Evolutionary conservation across 2,888 invertebrate species (phyloP), one percentile per base, ranked within the genome.

Genomic region (Heliconius aoede): DNA sequence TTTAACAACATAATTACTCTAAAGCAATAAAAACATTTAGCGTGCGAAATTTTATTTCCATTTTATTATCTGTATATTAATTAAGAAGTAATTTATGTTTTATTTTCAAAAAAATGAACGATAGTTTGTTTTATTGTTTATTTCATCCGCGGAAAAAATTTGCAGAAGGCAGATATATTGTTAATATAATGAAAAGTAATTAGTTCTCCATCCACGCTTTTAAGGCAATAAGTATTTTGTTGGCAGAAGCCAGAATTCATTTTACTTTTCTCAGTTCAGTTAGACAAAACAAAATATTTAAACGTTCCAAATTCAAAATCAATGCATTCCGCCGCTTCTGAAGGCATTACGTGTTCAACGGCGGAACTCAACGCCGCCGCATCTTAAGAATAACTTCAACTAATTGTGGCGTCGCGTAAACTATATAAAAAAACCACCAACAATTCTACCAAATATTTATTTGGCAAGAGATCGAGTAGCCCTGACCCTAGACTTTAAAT

Each of bases 401-500:
- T 21, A 55, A n/a, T 55, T n/a, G 3, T 26, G 26, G 15, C 28
- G n/a, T 26, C 2, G 15, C 28, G 3, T 13, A 28, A 28, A 3
- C 18, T 4, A 1, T 24, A 36, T 40, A 21, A 64, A 18, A 55
- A 55, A 30, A n/a, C n/a, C n/a, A n/a, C n/a, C n/a, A n/a, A n/a
- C n/a, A n/a, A 55, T 7, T n/a, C 24, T 32, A n/a, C 30, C 21
- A 69, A 72, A 55, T 62, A 76, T 74, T 36, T 68, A 73, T 72
- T 78, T 71, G 69, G 76, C 76, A 78, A 46, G 74, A 76, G 55
- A 65, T 76, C 79, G 71, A 78, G 78, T 61, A 75, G 28, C 76
- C 86, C 78, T 87, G 87, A 88, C 88, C 88, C 88, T 83, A 87
- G 81, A 85, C 84, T 83, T 55, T 76, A 80, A 84, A 84, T 80